phyloP scores from a whole-genome alignment of 2,113 vertebrate species.

The Danio rerio region GRCz12tu NC_133184.1:4400001-4400500 shows the following conservation, averaged over 20 bases:
- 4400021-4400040: no score
- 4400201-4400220: not conserved
- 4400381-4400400: not conserved
- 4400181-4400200: not conserved
- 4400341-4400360: not conserved
- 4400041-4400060: not conserved
- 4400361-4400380: not conserved
- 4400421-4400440: not conserved
- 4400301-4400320: not conserved
- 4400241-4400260: not conserved
- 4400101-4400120: not conserved
- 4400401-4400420: not conserved
- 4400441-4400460: not conserved
- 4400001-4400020: no score
- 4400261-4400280: not conserved
- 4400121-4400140: not conserved
- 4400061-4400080: not conserved
- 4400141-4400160: not conserved
- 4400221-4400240: not conserved
- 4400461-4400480: not conserved
- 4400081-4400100: not conserved
- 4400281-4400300: not conserved
- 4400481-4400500: not conserved
- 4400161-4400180: not conserved
- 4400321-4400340: not conserved